These are phyloP conservation scores for Hemibagrus wyckioides DNA, from an alignment of 2,113 vertebrate genomes.

Conservation along the genomic window DNA sequence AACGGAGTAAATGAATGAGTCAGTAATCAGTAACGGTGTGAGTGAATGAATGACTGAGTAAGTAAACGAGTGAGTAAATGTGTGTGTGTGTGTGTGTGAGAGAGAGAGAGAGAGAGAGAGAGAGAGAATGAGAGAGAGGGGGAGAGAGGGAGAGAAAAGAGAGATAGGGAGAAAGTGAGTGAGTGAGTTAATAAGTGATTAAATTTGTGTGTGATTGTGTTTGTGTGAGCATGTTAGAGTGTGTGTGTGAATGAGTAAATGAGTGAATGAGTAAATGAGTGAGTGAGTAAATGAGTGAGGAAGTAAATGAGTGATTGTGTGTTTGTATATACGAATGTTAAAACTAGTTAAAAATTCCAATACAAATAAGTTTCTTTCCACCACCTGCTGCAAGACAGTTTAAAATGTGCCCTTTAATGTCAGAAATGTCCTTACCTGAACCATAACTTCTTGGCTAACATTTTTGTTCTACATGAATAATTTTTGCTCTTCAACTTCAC, in stretches of 20 bases:
- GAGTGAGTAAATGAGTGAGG: neutral
- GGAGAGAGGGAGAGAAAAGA: neutral
- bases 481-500: neutral
- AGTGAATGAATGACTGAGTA: neutral
- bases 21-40: neutral
- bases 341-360: neutral
- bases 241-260: neutral
- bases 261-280: neutral
- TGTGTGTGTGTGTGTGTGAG: neutral
- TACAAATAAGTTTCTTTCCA: neutral
- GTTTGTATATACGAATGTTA: neutral
- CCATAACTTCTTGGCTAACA: neutral
- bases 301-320: neutral
- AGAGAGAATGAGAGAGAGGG: neutral
- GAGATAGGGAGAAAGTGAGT: neutral
- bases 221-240: too few relatives aligned
- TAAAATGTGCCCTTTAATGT: neutral
- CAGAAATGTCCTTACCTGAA: neutral
- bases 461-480: neutral
- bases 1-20: neutral
- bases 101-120: neutral
- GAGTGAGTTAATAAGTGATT: neutral
- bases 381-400: neutral
- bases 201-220: too few relatives aligned
- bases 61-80: neutral